Percentiles rank a stretch among this genome's conserved stretches.
These are phyloP conservation scores for Smittia sp. DNA, from an alignment of 2,888 invertebrate species.

Conservation along the genomic window DNA sequence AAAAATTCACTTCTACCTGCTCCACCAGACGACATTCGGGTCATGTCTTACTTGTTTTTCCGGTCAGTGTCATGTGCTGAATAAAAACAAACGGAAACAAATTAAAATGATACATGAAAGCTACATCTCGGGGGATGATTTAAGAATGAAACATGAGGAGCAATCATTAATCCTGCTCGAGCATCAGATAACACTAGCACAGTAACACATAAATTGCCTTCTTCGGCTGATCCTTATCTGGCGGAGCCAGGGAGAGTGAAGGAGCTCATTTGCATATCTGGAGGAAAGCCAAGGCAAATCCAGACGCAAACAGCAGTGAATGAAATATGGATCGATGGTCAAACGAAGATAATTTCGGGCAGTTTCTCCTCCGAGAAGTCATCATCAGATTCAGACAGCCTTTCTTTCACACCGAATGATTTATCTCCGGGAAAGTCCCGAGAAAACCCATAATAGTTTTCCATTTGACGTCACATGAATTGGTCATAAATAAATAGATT, in stretches of 20 bases:
- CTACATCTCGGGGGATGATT: neutral
- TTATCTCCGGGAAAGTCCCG: slow-evolving; percentile 29
- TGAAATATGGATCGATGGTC: slow-evolving; percentile 32
- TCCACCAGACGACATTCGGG: slow-evolving; percentile 14
- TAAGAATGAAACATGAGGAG: neutral
- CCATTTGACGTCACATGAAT: slow-evolving; percentile 41
- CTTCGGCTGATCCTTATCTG: neutral
- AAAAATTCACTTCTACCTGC: slow-evolving; percentile 31
- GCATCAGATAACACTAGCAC: slow-evolving; percentile 29
- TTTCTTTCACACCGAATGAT: slow-evolving; percentile 38
- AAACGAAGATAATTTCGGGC: slow-evolving; percentile 12
- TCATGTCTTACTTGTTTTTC: slow-evolving; percentile 15
- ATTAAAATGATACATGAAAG: slow-evolving; percentile 26
- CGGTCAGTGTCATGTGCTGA: slow-evolving; percentile 11
- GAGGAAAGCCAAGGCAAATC: neutral
- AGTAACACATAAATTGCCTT: slow-evolving; percentile 31
- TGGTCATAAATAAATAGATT: slow-evolving; percentile 42
- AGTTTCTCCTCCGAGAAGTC: slow-evolving; percentile 19
- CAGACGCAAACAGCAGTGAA: slow-evolving; percentile 13
- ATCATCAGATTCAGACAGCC: slow-evolving; percentile 36
- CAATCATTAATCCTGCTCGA: slow-evolving; percentile 31
- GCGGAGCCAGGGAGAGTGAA: too few species aligned
- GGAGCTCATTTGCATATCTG: slow-evolving; percentile 29
- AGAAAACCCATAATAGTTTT: slow-evolving; percentile 41
- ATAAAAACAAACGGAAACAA: slow-evolving; percentile 24